phyloP scores from a whole-genome alignment of 2,888 invertebrate species.

The Linnaemya vulpina region DNA sequence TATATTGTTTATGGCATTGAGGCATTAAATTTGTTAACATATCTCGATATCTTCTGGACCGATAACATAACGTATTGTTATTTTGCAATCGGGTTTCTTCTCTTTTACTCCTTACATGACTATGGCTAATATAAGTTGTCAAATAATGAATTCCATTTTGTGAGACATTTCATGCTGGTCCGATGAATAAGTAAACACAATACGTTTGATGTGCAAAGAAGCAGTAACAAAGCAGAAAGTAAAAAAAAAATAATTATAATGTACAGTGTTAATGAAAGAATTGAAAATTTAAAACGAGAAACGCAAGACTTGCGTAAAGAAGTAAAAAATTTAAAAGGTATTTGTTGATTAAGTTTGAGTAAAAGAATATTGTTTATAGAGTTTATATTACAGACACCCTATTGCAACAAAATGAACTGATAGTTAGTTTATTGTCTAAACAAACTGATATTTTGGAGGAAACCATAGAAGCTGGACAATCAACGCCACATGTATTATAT shows the following conservation, averaged over 20 bases:
- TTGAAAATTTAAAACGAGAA: constrained; percentile 62
- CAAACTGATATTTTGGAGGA: constrained; percentile 54
- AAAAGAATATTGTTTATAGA: neutral
- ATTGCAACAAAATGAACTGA: constrained; percentile 62
- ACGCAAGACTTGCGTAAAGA: constrained; percentile 56
- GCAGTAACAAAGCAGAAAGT: constrained; percentile 14
- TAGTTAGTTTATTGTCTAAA: constrained; percentile 53
- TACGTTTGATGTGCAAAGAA: constrained; percentile 32
- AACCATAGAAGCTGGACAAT: constrained; percentile 32
- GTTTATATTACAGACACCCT: constrained; percentile 31
- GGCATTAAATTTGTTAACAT: neutral
- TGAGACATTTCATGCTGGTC: constrained; percentile 54
- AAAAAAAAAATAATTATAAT: constrained; percentile 34
- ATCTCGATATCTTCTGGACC: constrained; percentile 31
- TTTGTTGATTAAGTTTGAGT: neutral
- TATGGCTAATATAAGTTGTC: constrained; percentile 32
- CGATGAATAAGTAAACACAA: constrained; percentile 29
- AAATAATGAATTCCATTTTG: constrained; percentile 56
- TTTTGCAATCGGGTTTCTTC: constrained; percentile 19
- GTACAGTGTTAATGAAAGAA: constrained; percentile 57
- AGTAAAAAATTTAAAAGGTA: constrained; percentile 61
- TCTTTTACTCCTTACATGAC: constrained; percentile 49
- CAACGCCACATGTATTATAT: constrained; percentile 21
- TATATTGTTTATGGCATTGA: neutral
- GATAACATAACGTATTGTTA: neutral